Percentiles rank a stretch among this genome's conserved stretches.
Conservation (phyloP, 1,140 invertebrate species). For the Drosophila kepulauana region DNA sequence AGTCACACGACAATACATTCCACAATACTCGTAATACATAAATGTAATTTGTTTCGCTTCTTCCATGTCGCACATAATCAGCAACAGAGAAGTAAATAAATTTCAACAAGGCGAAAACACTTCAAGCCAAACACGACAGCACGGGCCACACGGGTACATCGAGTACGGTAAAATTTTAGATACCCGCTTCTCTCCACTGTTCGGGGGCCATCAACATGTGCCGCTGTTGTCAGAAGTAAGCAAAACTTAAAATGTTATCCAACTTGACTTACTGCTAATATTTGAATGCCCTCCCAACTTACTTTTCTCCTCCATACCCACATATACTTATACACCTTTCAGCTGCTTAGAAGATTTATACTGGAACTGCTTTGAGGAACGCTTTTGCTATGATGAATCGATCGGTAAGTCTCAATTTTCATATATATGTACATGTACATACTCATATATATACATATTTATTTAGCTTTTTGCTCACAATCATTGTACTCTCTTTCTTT, state of each 20-base stretch:
- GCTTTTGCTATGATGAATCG: conserved; percentile 87
- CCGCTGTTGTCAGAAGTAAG: conserved; percentile 84
- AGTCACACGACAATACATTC: conserved; percentile 62
- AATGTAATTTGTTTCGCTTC: conserved; percentile 61
- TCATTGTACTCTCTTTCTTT: conserved; percentile 8
- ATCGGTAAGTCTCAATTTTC: conserved; percentile 84
- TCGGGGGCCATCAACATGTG: conserved; percentile 68
- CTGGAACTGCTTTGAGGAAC: conserved; percentile 88
- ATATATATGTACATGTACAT: conserved; percentile 22
- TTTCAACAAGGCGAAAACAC: conserved; percentile 17
- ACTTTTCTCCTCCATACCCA: conserved; percentile 1
- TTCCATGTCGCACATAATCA: conserved; percentile 32
- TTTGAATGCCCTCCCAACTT: conserved; percentile 29
- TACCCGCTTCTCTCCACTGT: background rate
- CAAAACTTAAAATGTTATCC: conserved; percentile 28
- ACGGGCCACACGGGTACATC: background rate
- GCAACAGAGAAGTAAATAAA: conserved; percentile 33
- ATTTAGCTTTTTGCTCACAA: conserved; percentile 23
- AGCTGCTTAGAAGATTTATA: conserved; percentile 87
- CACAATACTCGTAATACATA: conserved; percentile 33
- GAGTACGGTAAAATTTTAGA: conserved; percentile 9
- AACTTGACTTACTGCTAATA: conserved; percentile 22
- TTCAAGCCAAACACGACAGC: background rate
- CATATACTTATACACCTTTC: conserved; percentile 46
- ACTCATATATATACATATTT: conserved; percentile 17